Conservation (phyloP, 2,888 invertebrate species). For the Marronus borbonicus region DNA sequence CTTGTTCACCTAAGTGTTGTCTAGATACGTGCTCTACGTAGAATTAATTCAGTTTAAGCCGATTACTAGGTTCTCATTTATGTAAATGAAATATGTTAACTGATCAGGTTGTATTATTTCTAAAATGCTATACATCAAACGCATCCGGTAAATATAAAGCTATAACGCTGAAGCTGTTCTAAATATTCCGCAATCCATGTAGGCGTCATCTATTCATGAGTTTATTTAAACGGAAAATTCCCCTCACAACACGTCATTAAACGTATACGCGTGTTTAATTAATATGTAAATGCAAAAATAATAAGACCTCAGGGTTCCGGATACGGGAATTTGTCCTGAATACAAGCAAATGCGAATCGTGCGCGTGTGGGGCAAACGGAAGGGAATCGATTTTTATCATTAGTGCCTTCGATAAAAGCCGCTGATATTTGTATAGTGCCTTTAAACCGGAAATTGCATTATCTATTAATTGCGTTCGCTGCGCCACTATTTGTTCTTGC, state of each 20-base stretch:
- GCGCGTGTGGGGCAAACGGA: neutral
- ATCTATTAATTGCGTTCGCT: slow-evolving; percentile 17
- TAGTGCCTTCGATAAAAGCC: neutral
- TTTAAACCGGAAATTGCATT: slow-evolving; percentile 11
- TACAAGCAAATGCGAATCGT: neutral
- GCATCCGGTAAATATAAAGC: too few species aligned
- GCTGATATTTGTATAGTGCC: neutral
- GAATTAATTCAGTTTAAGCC: too few species aligned
- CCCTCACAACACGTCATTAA: neutral
- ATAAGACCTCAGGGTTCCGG: neutral
- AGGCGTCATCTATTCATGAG: slow-evolving; percentile 2
- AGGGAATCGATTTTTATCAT: slow-evolving; percentile 15
- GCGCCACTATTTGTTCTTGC: neutral
- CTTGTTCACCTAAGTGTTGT: too few species aligned
- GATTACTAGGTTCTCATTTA: too few species aligned
- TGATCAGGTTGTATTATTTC: too few species aligned
- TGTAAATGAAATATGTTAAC: too few species aligned
- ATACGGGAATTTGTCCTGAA: neutral
- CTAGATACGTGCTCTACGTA: too few species aligned
- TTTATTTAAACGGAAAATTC: neutral
- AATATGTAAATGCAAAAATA: slow-evolving; percentile 40
- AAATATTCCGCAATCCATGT: neutral
- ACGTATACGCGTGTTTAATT: slow-evolving; percentile 20
- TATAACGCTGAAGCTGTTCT: neutral
- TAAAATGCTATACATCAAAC: too few species aligned